Percentiles rank a stretch among this genome's conserved stretches.
phyloP scores from a whole-genome alignment of 2,797 vertebrate species.

The Gymnopithys bicolor region DNA sequence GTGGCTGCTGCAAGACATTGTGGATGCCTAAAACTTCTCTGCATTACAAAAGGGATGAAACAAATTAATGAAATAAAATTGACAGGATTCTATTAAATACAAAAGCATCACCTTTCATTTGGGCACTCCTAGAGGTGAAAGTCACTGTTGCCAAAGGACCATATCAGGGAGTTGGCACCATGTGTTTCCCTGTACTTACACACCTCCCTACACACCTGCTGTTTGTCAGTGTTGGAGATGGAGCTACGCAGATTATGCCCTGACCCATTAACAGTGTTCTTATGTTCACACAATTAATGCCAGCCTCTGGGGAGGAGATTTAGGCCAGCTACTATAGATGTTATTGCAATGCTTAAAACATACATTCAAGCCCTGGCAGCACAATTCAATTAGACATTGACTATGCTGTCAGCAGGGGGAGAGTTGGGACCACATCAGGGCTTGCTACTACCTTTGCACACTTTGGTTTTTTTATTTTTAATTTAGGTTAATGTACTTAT shows the following conservation, averaged over 20 bases:
- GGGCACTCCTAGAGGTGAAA: not conserved
- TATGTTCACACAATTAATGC: slow-evolving; percentile 30
- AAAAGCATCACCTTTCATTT: not conserved
- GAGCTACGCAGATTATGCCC: not conserved
- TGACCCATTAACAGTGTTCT: slow-evolving; percentile 3
- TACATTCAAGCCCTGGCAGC: not conserved
- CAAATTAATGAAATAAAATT: slow-evolving; percentile 9
- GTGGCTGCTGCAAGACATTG: not conserved
- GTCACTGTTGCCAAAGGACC: not conserved
- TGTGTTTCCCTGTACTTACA: not conserved
- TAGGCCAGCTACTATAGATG: not conserved
- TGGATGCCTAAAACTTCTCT: not conserved
- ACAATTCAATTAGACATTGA: not conserved
- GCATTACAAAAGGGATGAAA: not conserved
- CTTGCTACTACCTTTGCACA: not conserved
- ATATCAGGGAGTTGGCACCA: not conserved
- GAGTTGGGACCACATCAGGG: not conserved
- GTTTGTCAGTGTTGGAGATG: not conserved
- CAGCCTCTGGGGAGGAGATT: not conserved
- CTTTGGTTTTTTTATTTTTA: not conserved
- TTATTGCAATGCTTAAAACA: not conserved
- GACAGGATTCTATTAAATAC: slow-evolving; percentile 1
- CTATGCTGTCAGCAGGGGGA: rapidly evolving
- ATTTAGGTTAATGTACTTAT: not conserved
- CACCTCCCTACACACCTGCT: not conserved